A percentile compares a stretch with the other conserved stretches of the same genome.
Evolutionary conservation across 92 coral and sea anemone species (phyloP).

Genomic region (Blastomussa wellsi): DNA sequence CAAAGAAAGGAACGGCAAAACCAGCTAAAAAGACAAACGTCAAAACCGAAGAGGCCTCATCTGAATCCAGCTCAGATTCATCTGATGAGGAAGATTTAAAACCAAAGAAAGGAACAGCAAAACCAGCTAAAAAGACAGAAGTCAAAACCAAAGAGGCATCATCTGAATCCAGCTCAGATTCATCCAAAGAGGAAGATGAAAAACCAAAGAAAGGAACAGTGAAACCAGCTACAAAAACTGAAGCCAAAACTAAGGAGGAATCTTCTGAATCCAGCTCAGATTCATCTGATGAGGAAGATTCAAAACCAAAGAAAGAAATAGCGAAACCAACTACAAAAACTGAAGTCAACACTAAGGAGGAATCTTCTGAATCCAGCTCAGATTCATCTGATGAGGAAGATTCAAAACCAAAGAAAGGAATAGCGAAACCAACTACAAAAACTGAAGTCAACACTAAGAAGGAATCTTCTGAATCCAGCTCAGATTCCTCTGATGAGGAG

Average conservation of each 20-base stretch:
- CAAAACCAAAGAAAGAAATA: background rate
- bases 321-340: background rate
- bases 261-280: conserved; percentile 33
- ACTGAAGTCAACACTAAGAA: background rate
- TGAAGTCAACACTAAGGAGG: background rate
- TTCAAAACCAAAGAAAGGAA: background rate
- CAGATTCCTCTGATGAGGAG: conserved; percentile 40
- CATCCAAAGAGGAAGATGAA: conserved; percentile 57
- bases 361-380: conserved; percentile 28
- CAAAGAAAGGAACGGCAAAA: background rate
- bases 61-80: conserved; percentile 46
- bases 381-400: conserved; percentile 24
- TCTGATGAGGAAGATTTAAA: conserved; percentile 56
- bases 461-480: conserved; percentile 38
- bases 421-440: background rate
- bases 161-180: conserved; percentile 48
- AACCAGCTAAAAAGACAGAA: background rate
- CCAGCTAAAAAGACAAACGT: conserved; percentile 19
- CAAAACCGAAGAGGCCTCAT: conserved; percentile 14
- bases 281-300: conserved; percentile 57
- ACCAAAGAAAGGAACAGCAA: background rate
- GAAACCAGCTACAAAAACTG: background rate
- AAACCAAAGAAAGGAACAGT: background rate
- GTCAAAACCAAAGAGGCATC: conserved; percentile 15
- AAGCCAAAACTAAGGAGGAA: background rate